Conservation (phyloP, 2,888 invertebrate genomes). For the Tineola bisselliella region DNA sequence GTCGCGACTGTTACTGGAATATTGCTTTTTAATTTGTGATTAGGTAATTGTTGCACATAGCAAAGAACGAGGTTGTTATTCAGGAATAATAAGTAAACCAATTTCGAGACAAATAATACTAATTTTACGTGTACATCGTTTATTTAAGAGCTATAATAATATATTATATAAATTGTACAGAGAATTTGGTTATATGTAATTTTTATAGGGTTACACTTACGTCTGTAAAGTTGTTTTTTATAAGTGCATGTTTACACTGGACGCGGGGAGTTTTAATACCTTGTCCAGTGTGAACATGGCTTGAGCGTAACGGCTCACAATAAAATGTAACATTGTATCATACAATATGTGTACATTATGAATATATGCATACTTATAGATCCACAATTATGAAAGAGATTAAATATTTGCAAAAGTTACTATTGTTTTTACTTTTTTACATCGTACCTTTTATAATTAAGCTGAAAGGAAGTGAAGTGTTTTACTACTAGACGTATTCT, state of each 20-base stretch:
- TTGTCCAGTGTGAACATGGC: neutral
- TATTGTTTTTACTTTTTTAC: constrained; percentile 46
- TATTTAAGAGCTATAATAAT: constrained; percentile 52
- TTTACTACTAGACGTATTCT: no score
- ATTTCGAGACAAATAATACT: constrained; percentile 63
- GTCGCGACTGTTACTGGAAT: neutral
- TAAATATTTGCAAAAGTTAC: constrained; percentile 70
- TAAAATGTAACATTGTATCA: constrained; percentile 56
- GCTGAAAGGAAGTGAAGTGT: no score
- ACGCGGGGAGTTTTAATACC: neutral
- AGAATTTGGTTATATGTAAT: constrained; percentile 1
- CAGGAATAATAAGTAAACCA: constrained; percentile 47
- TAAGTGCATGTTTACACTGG: neutral
- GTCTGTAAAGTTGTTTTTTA: neutral
- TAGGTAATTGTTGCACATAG: constrained; percentile 48
- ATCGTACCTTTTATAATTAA: no score
- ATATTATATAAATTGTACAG: constrained; percentile 22
- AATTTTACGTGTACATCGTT: constrained; percentile 62
- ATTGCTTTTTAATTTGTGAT: neutral
- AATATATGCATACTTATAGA: constrained; percentile 55
- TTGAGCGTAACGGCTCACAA: constrained; percentile 27
- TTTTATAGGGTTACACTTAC: neutral
- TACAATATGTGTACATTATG: constrained; percentile 65
- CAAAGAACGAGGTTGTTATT: constrained; percentile 59
- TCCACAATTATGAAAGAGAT: constrained; percentile 70